Base-by-base conservation (phyloP, 2,113 vertebrate genomes). In the Eulemur macaco region DNA sequence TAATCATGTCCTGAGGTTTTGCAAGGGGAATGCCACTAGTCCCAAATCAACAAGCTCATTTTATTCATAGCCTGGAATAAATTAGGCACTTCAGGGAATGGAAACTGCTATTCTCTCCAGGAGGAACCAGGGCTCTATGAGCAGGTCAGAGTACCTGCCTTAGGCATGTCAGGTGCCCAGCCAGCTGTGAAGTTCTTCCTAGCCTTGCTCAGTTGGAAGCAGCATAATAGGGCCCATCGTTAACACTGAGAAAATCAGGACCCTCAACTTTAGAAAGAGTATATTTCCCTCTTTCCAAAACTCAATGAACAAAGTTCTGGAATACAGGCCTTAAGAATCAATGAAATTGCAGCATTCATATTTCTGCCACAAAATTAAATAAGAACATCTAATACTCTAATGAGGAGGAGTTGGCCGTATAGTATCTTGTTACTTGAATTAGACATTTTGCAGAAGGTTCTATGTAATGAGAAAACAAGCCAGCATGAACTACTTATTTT, bases 221-320 rank as follows among this genome's bases (percentile, higher is more conserved):
- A 95, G 92, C 71, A 95, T 98, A 98, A 98, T 97, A 97, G 96
- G 95, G 89, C 34, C 97, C 95, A 97, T 96, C 97, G 97, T 98
- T 97, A 98, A 96, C 96, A 88, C 27, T 34, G 63, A 95, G 93
- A 97, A 96, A 96, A 95, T 56, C 86, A 96, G 78, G 74, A 95
- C 63, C 87, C 83, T 96, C 89, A 85, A 90, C 89, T 94, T 95
- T 12, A 81, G 42, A 58, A 95, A 91, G 56, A 93, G 60, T 81
- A 27, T 47, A 89, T 56, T 95, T 96, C 50, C 56, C n/a, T 86
- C 56, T 97, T 21, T 84, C 82, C 31, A 69, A 96, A 95, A 85
- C 85, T 95, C 96, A 96, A n/a, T 93, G 78, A 96, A 94, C 87
- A 86, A 97, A 94, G 82, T 92, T 94, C 97, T 96, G 29, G 82